These are phyloP conservation scores for Macheiramphus alcinus DNA, from an alignment of 2,113 vertebrate species.

Conservation along the genomic window DNA sequence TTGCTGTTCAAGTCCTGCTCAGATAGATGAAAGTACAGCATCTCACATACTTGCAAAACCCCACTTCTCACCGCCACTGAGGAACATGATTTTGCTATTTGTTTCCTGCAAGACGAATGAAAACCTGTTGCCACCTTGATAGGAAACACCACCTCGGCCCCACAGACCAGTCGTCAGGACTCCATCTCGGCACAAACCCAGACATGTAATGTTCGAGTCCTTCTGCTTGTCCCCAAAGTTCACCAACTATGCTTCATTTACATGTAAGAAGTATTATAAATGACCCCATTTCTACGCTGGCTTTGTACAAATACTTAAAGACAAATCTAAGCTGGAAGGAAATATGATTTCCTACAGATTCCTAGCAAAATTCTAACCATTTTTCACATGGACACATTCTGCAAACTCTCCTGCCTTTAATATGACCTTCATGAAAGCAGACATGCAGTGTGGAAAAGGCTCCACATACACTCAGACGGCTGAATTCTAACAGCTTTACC, in stretches of 20 bases:
- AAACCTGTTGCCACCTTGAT: neutral
- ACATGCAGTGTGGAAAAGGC: neutral
- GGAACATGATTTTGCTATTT: rapidly evolving
- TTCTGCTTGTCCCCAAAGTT: neutral
- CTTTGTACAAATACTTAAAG: neutral
- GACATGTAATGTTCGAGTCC: rapidly evolving
- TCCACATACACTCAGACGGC: neutral
- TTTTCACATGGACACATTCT: neutral
- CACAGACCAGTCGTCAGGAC: neutral
- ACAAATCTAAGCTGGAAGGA: neutral
- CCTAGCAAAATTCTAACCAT: neutral
- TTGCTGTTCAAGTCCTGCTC: neutral
- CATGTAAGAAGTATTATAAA: neutral
- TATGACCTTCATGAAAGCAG: neutral
- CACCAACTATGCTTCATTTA: neutral
- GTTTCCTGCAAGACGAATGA: neutral
- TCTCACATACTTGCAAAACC: neutral
- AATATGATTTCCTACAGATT: neutral
- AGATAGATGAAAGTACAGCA: neutral
- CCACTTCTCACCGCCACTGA: neutral
- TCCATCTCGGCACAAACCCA: neutral
- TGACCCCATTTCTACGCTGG: neutral
- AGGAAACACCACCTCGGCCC: neutral
- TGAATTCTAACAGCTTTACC: neutral
- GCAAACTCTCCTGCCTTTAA: neutral